A percentile compares a stretch with the other conserved stretches of the same genome.
These are phyloP conservation scores for Hypomesus transpacificus DNA, from an alignment of 2,113 vertebrate genomes.

Conservation along the genomic window DNA sequence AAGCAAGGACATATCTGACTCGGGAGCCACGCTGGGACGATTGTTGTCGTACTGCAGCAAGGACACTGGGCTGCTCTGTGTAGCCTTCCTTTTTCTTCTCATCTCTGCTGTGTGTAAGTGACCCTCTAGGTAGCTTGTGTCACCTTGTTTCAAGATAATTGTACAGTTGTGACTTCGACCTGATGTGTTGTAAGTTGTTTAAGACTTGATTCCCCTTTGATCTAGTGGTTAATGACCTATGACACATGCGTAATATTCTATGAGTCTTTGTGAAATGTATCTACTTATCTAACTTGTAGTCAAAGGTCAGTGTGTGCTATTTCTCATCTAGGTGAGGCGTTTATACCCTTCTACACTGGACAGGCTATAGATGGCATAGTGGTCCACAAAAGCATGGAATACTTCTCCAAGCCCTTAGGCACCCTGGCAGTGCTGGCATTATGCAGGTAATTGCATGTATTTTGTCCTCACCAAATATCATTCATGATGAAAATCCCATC, in stretches of 20 bases:
- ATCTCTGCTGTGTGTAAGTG: constrained; percentile 85
- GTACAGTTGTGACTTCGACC: not conserved
- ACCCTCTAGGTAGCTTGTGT: not conserved
- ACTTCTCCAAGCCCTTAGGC: constrained; percentile 77
- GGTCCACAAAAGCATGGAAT: constrained; percentile 86
- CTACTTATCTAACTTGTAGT: not conserved
- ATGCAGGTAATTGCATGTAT: constrained; percentile 74
- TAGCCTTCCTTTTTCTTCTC: constrained; percentile 84
- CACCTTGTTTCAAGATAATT: not conserved
- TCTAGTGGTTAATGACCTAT: not conserved
- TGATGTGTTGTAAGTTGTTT: too few species aligned
- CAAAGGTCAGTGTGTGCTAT: not conserved
- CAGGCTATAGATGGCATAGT: constrained; percentile 87
- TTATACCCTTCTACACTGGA: constrained; percentile 89
- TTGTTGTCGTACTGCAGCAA: constrained; percentile 86
- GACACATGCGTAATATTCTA: not conserved
- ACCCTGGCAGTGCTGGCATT: constrained; percentile 76
- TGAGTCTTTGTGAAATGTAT: not conserved
- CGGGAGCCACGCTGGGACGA: constrained; percentile 83
- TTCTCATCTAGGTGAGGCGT: constrained; percentile 80
- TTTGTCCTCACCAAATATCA: too few species aligned
- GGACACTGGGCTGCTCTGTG: constrained; percentile 75
- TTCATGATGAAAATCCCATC: not conserved
- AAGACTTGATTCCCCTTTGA: not conserved
- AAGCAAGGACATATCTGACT: constrained; percentile 55